phyloP scores from a whole-genome alignment of 2,888 invertebrate genomes.

The Scaptomyza tumidula region DNA sequence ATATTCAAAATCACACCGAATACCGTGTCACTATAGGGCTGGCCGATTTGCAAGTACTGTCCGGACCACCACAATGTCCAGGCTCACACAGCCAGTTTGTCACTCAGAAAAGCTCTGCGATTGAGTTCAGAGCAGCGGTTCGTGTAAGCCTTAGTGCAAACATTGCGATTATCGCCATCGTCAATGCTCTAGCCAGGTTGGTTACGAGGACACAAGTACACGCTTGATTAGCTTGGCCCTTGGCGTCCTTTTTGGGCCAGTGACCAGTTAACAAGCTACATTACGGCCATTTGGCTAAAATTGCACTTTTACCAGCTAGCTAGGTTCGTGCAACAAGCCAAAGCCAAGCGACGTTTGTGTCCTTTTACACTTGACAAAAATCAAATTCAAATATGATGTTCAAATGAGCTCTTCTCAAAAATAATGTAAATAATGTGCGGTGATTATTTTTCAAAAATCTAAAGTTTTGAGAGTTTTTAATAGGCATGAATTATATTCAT shows the following conservation, averaged over 20 bases:
- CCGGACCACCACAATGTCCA: conserved; percentile 5
- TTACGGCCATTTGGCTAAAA: conserved; percentile 46
- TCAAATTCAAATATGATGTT: too few relatives aligned
- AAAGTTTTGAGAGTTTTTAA: too few relatives aligned
- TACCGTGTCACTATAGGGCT: conserved; percentile 41
- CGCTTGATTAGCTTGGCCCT: conserved; percentile 49
- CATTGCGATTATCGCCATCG: conserved; percentile 25
- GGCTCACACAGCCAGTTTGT: conserved; percentile 2
- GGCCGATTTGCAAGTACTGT: conserved; percentile 45
- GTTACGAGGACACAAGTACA: conserved; percentile 12
- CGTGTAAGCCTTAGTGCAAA: conserved; percentile 6
- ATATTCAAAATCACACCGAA: conserved; percentile 18
- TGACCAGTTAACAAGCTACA: conserved; percentile 48
- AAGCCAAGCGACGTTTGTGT: not conserved
- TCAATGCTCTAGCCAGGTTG: not conserved
- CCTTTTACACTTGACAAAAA: not conserved
- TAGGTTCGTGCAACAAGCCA: conserved; percentile 2
- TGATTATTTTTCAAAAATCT: too few relatives aligned
- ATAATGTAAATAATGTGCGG: too few relatives aligned
- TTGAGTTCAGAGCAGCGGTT: conserved; percentile 1
- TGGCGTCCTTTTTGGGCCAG: conserved; percentile 31
- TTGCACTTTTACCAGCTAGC: conserved; percentile 44
- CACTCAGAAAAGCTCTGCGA: conserved; percentile 6
- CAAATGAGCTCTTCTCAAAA: too few relatives aligned
- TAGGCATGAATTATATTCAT: too few relatives aligned